phyloP scores from a whole-genome alignment of 2,797 vertebrate genomes.

The Pelochelys cantorii region DNA sequence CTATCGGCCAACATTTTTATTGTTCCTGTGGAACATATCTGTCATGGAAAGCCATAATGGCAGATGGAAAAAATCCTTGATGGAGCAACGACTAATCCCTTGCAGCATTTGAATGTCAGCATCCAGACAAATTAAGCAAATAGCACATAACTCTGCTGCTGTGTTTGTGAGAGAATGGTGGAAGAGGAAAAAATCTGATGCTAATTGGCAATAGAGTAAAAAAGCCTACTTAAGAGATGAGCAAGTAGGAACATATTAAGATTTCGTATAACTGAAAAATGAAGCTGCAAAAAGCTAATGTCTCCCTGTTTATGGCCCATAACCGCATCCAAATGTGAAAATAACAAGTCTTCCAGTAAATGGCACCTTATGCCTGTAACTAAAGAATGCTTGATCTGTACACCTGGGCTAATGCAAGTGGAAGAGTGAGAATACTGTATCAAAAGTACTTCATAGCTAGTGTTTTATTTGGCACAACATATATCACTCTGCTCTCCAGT shows the following conservation, averaged over 20 bases:
- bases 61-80: neutral
- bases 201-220: neutral
- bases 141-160: neutral
- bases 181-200: neutral
- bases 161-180: neutral
- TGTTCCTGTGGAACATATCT: neutral
- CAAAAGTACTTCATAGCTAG: neutral
- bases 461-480: neutral
- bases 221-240: neutral
- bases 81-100: neutral
- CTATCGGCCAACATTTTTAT: neutral
- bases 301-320: neutral
- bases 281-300: neutral
- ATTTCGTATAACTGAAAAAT: neutral
- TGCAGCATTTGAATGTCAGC: neutral
- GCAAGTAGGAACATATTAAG: neutral
- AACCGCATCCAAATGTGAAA: neutral
- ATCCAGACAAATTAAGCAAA: neutral
- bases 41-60: neutral
- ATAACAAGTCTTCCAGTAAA: slow-evolving; percentile 12
- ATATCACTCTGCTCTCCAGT: accelerated
- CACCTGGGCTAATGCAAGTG: neutral
- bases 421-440: neutral
- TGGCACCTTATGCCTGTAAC: neutral
- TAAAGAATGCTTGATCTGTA: neutral